phyloP scores from a whole-genome alignment of 1,140 invertebrate species.

The Drosophila kurseongensis region DNA sequence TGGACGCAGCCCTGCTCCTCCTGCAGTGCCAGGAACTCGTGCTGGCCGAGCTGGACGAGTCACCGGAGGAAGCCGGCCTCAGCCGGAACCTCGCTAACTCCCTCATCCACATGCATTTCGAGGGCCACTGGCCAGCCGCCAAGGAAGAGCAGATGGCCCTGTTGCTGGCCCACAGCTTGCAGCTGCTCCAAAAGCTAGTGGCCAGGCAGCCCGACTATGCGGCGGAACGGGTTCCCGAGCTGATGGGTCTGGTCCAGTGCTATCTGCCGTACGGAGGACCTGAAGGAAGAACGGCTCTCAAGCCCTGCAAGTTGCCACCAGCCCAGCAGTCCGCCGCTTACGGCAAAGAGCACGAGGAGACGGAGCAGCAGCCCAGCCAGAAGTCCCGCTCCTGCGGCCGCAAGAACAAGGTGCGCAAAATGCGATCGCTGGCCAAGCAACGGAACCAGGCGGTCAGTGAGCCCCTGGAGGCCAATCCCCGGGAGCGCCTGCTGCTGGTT shows the following conservation, averaged over 20 bases:
- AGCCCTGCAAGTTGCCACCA: conserved; percentile 85
- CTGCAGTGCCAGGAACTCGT: conserved; percentile 54
- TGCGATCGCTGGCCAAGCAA: conserved; percentile 81
- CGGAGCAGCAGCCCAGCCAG: conserved; percentile 70
- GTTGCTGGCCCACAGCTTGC: conserved; percentile 47
- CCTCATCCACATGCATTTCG: conserved; percentile 46
- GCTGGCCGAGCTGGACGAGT: conserved; percentile 10
- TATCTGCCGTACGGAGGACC: conserved; percentile 85
- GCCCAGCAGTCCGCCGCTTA: conserved; percentile 85
- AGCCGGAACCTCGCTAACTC: conserved; percentile 20
- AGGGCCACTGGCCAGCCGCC: conserved; percentile 36
- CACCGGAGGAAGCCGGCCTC: not conserved
- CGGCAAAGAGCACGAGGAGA: conserved; percentile 65
- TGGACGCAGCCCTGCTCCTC: conserved; percentile 43
- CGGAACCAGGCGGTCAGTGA: conserved; percentile 46
- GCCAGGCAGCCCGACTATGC: conserved; percentile 27
- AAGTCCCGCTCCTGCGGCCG: conserved; percentile 71
- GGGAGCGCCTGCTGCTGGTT: conserved; percentile 44
- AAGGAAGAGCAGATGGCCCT: conserved; percentile 21
- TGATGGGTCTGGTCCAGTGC: conserved; percentile 86
- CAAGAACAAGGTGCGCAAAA: conserved; percentile 74
- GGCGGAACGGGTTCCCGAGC: conserved; percentile 80
- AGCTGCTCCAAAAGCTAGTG: conserved; percentile 53
- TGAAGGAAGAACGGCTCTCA: conserved; percentile 70
- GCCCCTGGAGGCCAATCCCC: not conserved